phyloP scores from a whole-genome alignment of 2,888 invertebrate species.

The Conomelus anceps region DNA sequence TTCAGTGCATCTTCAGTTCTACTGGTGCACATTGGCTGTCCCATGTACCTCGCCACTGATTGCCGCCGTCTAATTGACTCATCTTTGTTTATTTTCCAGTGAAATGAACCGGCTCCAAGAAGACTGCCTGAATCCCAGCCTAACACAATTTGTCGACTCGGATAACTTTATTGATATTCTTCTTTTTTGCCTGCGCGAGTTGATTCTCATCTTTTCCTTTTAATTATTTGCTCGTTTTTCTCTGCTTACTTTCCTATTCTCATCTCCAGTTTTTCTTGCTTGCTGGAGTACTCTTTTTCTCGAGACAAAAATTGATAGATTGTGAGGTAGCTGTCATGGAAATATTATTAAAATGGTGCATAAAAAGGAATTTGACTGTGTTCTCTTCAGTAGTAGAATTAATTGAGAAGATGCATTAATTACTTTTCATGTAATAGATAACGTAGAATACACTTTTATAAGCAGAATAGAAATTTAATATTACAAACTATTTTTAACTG shows the following conservation, averaged over 20 bases:
- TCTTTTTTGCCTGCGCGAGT: not conserved
- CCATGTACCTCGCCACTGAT: constrained; percentile 19
- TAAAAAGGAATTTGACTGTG: no score
- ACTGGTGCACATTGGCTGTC: constrained; percentile 11
- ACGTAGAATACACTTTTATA: no score
- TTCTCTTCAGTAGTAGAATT: no score
- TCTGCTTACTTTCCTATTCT: not conserved
- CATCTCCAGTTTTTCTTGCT: not conserved
- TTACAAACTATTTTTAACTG: no score
- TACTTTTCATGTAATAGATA: no score
- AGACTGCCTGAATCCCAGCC: not conserved
- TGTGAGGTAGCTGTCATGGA: not conserved
- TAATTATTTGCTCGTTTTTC: not conserved
- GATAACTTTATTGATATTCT: not conserved
- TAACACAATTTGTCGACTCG: not conserved
- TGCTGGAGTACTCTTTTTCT: not conserved
- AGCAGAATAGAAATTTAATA: no score
- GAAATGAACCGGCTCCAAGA: not conserved
- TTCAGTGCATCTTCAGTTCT: constrained; percentile 34
- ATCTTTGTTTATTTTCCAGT: constrained; percentile 24
- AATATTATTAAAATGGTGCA: not conserved
- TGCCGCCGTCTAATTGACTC: constrained; percentile 33
- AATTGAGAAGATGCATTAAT: no score
- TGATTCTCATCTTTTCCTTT: not conserved
- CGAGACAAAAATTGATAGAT: not conserved